These are phyloP conservation scores for Anastrepha ludens DNA, from an alignment of 1,140 invertebrate genomes.

Conservation along the genomic window DNA sequence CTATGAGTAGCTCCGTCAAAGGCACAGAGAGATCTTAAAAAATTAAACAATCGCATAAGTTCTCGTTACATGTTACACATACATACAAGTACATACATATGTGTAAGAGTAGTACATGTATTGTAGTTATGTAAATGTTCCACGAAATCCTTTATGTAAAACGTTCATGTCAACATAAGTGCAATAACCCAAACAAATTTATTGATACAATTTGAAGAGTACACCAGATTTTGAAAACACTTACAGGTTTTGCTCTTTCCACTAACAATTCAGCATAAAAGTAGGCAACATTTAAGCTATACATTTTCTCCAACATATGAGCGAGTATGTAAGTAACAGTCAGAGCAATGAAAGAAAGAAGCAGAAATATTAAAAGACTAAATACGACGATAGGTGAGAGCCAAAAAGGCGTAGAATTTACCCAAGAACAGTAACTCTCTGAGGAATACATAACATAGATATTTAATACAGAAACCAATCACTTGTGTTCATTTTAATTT, in stretches of 20 bases:
- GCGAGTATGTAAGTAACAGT: too few species aligned
- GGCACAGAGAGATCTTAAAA: too few species aligned
- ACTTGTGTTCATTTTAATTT: constrained; percentile 48
- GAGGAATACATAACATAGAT: background rate
- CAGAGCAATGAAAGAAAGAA: background rate
- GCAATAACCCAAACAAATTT: constrained; percentile 38
- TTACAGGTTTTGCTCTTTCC: background rate
- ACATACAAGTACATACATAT: constrained; percentile 49
- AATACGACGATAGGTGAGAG: background rate
- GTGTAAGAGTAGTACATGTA: background rate
- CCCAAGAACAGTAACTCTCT: background rate
- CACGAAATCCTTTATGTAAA: background rate
- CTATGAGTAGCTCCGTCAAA: too few species aligned
- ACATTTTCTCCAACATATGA: background rate
- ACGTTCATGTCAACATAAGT: constrained; percentile 13
- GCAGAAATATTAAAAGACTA: background rate
- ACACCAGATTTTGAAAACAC: background rate
- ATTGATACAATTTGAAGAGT: background rate
- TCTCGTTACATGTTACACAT: background rate
- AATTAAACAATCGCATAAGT: too few species aligned
- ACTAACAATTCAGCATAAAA: background rate
- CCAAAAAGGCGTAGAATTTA: background rate
- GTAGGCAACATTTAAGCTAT: too few species aligned
- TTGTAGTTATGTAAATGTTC: too few species aligned
- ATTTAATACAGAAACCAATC: constrained; percentile 31